These are phyloP conservation scores for Chaitophorus viminalis DNA, from an alignment of 2,888 invertebrate species.

Conservation along the genomic window DNA sequence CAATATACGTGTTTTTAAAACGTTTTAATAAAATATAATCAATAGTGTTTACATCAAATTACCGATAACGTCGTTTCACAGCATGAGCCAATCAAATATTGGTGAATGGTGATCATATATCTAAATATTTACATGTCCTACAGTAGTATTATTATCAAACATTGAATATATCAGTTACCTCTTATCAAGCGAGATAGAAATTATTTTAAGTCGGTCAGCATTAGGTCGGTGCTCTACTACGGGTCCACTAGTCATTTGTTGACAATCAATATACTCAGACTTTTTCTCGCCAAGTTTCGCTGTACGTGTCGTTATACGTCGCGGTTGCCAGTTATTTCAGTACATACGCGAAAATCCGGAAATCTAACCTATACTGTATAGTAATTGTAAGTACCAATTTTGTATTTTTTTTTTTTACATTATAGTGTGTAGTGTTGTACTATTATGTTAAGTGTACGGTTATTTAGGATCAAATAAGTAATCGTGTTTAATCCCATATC, in stretches of 20 bases:
- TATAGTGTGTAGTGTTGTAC: neutral
- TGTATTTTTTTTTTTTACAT: neutral
- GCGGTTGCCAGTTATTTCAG: neutral
- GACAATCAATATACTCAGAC: neutral
- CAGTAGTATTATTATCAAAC: neutral
- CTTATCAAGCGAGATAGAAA: neutral
- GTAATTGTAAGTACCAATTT: neutral
- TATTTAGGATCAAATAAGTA: neutral
- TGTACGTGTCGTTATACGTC: neutral
- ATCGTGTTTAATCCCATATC: neutral
- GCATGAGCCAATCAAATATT: neutral
- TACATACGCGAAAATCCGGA: neutral
- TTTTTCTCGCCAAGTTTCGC: neutral
- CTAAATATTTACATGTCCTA: neutral
- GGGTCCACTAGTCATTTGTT: conserved; percentile 34
- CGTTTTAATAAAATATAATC: too few species aligned
- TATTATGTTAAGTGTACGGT: neutral
- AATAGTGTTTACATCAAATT: too few species aligned
- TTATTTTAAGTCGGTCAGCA: neutral
- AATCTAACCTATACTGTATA: too few species aligned
- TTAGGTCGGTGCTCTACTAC: neutral
- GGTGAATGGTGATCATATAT: neutral
- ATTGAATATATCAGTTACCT: neutral
- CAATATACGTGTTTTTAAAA: too few species aligned
- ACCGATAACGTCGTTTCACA: neutral